These are phyloP conservation scores for Meta bourneti DNA, from an alignment of 2,888 invertebrate genomes.

Conservation along the genomic window DNA sequence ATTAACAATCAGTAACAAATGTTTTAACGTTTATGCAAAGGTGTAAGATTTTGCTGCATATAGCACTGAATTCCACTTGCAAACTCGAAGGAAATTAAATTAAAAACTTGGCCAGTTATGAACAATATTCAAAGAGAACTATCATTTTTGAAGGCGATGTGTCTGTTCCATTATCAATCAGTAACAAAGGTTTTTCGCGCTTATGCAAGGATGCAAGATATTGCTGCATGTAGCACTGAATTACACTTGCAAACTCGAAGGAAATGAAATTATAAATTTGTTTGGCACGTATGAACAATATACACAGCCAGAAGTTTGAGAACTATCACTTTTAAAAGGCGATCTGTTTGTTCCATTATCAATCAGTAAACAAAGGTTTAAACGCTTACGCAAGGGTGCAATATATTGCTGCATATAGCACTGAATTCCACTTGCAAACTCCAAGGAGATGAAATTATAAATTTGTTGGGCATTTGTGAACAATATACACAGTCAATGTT, in stretches of 20 bases:
- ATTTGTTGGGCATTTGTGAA: background rate
- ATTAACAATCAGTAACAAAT: conserved; percentile 38
- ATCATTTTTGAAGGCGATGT: conserved; percentile 26
- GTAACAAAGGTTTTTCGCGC: conserved; percentile 51
- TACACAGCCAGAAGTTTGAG: conserved; percentile 10
- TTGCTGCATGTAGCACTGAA: background rate
- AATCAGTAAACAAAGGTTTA: conserved; percentile 51
- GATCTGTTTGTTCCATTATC: conserved; percentile 8
- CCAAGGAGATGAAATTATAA: background rate
- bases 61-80: background rate
- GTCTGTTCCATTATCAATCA: background rate
- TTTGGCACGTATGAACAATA: background rate
- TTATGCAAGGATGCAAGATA: background rate
- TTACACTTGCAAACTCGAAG: background rate
- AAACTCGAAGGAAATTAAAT: background rate
- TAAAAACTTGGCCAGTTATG: background rate
- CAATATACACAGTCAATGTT: conserved; percentile 24
- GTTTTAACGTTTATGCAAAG: conserved; percentile 33
- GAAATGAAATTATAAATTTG: background rate
- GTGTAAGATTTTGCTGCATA: no score
- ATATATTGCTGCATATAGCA: no score
- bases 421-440: background rate
- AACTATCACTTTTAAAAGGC: conserved; percentile 30
- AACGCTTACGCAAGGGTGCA: conserved; percentile 11
- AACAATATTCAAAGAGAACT: conserved; percentile 3